A percentile compares a stretch with the other conserved stretches of the same genome.
These are phyloP conservation scores for honey bee (Apis mellifera) DNA, from an alignment of 1,140 invertebrate genomes.

Conservation along the genomic window DNA sequence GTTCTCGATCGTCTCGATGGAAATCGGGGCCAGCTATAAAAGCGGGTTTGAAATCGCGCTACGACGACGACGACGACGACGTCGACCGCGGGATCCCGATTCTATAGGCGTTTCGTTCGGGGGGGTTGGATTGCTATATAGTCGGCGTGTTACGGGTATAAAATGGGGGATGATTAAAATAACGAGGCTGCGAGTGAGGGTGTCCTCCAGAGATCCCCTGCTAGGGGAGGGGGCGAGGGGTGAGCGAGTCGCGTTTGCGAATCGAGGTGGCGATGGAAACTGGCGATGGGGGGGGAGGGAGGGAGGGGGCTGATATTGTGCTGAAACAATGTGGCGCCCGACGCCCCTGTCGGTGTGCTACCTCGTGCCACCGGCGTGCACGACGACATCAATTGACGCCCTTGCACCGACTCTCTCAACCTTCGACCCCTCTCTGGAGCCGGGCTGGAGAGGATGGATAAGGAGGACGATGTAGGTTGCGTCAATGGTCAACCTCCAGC, in stretches of 20 bases:
- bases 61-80: constrained; percentile 2
- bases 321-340: constrained; percentile 69
- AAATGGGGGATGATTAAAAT: constrained; percentile 79
- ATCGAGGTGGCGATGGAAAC: constrained; percentile 43
- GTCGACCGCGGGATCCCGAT: constrained; percentile 20
- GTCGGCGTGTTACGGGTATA: constrained; percentile 71
- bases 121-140: constrained; percentile 21
- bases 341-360: constrained; percentile 63
- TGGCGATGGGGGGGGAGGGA: background rate
- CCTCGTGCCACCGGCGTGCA: constrained; percentile 59
- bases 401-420: constrained; percentile 50
- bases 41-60: constrained; percentile 43
- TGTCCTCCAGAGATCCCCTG: constrained; percentile 65
- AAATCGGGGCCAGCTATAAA: constrained; percentile 50
- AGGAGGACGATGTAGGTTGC: constrained; percentile 55
- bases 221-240: constrained; percentile 15
- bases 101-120: constrained; percentile 26
- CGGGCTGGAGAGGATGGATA: constrained; percentile 55
- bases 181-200: constrained; percentile 73
- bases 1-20: constrained; percentile 32
- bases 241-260: constrained; percentile 32
- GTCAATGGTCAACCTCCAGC: constrained; percentile 53
- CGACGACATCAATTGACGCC: constrained; percentile 69
- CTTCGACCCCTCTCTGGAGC: constrained; percentile 1
- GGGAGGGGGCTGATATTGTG: constrained; percentile 56